phyloP scores from a whole-genome alignment of 30 jellyfish, hydroid and myxozoan genomes.

The Hydractinia echinata region DNA sequence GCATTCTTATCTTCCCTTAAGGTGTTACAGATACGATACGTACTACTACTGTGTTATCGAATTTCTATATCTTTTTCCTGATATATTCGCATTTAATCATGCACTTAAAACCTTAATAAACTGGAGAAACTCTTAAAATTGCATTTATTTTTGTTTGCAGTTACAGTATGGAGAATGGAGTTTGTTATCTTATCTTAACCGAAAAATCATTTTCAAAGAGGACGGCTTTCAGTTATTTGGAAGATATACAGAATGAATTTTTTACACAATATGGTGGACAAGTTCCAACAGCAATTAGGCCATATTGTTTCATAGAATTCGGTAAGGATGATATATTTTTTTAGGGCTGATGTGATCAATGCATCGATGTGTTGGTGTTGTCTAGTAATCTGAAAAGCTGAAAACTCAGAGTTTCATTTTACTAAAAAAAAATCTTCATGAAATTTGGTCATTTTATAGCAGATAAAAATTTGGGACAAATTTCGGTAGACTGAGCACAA shows the following conservation, averaged over 20 bases:
- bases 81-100: too few relatives aligned
- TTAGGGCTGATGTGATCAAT: neutral
- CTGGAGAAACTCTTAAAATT: neutral
- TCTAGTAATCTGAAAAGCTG: too few relatives aligned
- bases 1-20: too few relatives aligned
- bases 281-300: slow-evolving; percentile 94
- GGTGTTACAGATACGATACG: too few relatives aligned
- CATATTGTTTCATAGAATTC: slow-evolving; percentile 91
- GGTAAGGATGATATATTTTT: slow-evolving; percentile 40
- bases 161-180: slow-evolving; percentile 66
- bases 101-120: neutral
- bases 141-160: neutral
- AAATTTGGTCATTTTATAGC: too few relatives aligned
- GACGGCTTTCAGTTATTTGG: slow-evolving; percentile 79
- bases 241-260: slow-evolving; percentile 88
- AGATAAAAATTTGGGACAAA: too few relatives aligned
- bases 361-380: neutral
- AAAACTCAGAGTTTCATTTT: too few relatives aligned
- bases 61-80: too few relatives aligned
- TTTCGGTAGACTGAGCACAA: too few relatives aligned
- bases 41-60: too few relatives aligned
- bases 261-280: slow-evolving; percentile 76
- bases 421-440: too few relatives aligned
- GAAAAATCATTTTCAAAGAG: slow-evolving; percentile 80
- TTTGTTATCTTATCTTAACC: slow-evolving; percentile 74